Percentiles rank a stretch among this genome's conserved stretches.
Evolutionary conservation across 2,888 invertebrate species (phyloP).

Genomic region (Gonocerus acuteangulatus): DNA sequence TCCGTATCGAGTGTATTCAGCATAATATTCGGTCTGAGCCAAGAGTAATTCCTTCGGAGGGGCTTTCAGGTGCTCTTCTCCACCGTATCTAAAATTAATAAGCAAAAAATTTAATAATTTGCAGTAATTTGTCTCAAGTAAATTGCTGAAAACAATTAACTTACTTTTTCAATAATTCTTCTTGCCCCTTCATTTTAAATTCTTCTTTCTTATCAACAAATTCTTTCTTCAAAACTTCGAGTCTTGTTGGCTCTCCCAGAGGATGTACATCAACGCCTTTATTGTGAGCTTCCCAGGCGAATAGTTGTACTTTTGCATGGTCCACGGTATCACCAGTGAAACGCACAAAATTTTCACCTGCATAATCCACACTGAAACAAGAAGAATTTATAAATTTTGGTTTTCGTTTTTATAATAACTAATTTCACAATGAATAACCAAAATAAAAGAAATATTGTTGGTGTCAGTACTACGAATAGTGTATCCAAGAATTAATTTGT

Average conservation of each 20-base stretch:
- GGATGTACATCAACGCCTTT: conserved; percentile 90
- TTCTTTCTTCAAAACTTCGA: conserved; percentile 83
- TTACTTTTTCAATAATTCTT: conserved; percentile 67
- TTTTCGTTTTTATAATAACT: too few relatives aligned
- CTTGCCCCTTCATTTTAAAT: conserved; percentile 71
- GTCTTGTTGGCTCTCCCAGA: conserved; percentile 94
- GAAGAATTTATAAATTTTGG: not conserved
- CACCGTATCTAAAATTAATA: conserved; percentile 81
- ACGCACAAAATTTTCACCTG: conserved; percentile 93
- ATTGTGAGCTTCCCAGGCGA: conserved; percentile 95
- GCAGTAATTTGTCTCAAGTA: not conserved
- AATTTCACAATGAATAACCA: too few relatives aligned
- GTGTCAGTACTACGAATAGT: too few relatives aligned
- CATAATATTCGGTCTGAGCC: conserved; percentile 92
- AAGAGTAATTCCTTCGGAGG: conserved; percentile 82
- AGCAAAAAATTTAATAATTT: not conserved
- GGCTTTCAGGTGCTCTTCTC: conserved; percentile 79
- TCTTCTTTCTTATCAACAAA: conserved; percentile 84
- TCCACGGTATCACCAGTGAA: conserved; percentile 87
- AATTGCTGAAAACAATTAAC: not conserved
- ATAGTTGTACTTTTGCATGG: conserved; percentile 86
- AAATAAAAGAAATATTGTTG: too few relatives aligned
- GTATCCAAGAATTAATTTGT: too few relatives aligned
- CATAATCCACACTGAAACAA: conserved; percentile 59
- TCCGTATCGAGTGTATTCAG: conserved; percentile 90